A percentile compares a stretch with the other conserved stretches of the same genome.
Conservation (phyloP, 1,140 invertebrate species). For the Pachyrhynchus sulphureomaculatus region DNA sequence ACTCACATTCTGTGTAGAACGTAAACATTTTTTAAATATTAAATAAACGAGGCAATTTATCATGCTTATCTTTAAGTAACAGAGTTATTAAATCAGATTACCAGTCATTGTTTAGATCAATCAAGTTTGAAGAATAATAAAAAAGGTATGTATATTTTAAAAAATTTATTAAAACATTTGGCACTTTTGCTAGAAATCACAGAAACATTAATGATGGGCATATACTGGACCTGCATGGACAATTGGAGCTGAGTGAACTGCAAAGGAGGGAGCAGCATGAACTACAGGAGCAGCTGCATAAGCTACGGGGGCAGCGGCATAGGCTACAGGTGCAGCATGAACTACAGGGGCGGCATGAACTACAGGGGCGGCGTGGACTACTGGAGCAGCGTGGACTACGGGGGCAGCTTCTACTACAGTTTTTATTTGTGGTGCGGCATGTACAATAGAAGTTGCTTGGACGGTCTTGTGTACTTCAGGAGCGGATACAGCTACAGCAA, state of each 20-base stretch:
- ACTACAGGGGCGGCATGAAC: slow-evolving; percentile 17
- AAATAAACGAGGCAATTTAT: too few relatives aligned
- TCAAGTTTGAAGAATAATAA: too few relatives aligned
- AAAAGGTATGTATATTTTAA: too few relatives aligned
- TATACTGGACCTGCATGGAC: not conserved
- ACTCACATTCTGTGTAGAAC: too few relatives aligned
- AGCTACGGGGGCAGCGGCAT: slow-evolving; percentile 36
- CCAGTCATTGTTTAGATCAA: too few relatives aligned
- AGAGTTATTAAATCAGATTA: too few relatives aligned
- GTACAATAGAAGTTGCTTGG: slow-evolving; percentile 52
- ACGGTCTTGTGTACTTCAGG: slow-evolving; percentile 49
- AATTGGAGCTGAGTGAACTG: slow-evolving; percentile 28
- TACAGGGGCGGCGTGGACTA: slow-evolving; percentile 38
- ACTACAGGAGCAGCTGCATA: slow-evolving; percentile 42
- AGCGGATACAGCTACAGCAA: slow-evolving; percentile 46
- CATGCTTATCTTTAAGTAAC: too few relatives aligned
- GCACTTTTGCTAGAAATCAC: slow-evolving; percentile 11
- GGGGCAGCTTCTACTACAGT: slow-evolving; percentile 51
- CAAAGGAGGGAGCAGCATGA: slow-evolving; percentile 53
- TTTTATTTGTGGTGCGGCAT: slow-evolving; percentile 49
- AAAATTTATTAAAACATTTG: too few relatives aligned
- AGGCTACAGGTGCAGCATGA: slow-evolving; percentile 35
- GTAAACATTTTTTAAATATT: too few relatives aligned
- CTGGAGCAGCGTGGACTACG: slow-evolving; percentile 51
- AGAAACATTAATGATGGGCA: not conserved